phyloP scores from a whole-genome alignment of 2,113 vertebrate genomes.

The Dipodomys ordii region DNA sequence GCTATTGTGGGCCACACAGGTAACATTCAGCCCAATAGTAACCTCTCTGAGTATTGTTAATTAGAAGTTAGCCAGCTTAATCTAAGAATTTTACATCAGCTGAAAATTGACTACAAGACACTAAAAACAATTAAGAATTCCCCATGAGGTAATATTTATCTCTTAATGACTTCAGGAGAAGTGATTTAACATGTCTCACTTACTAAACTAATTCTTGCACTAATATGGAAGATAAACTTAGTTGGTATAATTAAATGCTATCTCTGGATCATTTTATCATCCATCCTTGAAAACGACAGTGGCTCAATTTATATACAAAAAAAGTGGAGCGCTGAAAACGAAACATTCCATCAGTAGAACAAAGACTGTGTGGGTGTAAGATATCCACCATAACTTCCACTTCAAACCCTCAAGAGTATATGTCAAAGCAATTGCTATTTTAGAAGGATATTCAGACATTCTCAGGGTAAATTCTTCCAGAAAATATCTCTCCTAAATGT shows the following conservation, averaged over 20 bases:
- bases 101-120: slow-evolving; percentile 60
- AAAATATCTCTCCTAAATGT: neutral
- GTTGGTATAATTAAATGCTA: slow-evolving; percentile 62
- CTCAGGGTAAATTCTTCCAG: neutral
- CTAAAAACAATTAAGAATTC: slow-evolving; percentile 70
- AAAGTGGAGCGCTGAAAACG: neutral
- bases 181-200: slow-evolving; percentile 51
- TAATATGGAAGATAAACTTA: slow-evolving; percentile 59
- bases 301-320: neutral
- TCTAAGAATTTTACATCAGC: slow-evolving; percentile 77
- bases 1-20: neutral
- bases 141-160: slow-evolving; percentile 71
- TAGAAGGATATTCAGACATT: neutral
- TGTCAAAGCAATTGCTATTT: slow-evolving; percentile 27
- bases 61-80: slow-evolving; percentile 74
- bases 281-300: slow-evolving; percentile 47
- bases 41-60: slow-evolving; percentile 63
- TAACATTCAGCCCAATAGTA: slow-evolving; percentile 45
- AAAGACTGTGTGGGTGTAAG: neutral
- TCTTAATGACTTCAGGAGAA: slow-evolving; percentile 78
- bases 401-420: neutral
- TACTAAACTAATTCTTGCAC: slow-evolving; percentile 70
- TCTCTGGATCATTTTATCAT: slow-evolving; percentile 61
- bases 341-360: neutral
- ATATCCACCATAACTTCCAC: neutral